Conservation (phyloP, 37 sponge, comb jelly and placozoan genomes). For the Petrosia ficiformis region DNA sequence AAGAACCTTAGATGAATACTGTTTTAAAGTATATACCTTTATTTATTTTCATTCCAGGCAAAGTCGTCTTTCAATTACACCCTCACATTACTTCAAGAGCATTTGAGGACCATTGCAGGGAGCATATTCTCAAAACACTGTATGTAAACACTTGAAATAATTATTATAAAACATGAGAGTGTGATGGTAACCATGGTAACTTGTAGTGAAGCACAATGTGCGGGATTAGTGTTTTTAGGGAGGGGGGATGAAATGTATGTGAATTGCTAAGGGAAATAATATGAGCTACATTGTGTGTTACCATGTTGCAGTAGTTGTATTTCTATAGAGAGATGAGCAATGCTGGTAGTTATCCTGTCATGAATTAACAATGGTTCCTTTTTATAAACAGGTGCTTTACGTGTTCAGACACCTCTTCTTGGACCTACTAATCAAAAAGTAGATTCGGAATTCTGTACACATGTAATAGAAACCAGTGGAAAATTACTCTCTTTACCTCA, state of each 20-base stretch:
- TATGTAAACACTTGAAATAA: too few species aligned
- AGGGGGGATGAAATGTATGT: too few species aligned
- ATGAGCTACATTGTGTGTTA: too few species aligned
- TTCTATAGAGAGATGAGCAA: too few species aligned
- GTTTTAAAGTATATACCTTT: not conserved
- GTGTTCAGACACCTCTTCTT: constrained; percentile 3
- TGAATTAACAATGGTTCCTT: not conserved
- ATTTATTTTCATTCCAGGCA: not conserved
- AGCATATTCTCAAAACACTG: constrained; percentile 63
- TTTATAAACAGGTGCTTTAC: not conserved
- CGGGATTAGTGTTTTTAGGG: too few species aligned
- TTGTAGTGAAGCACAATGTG: too few species aligned
- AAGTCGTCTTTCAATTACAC: constrained; percentile 29
- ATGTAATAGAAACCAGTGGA: constrained; percentile 71
- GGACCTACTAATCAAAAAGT: constrained; percentile 1
- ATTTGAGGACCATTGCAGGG: constrained; percentile 28
- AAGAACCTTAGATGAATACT: constrained; percentile 3
- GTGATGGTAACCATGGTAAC: too few species aligned
- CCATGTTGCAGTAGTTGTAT: too few species aligned
- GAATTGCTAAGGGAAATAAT: too few species aligned
- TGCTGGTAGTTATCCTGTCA: not conserved
- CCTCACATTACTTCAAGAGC: constrained; percentile 39
- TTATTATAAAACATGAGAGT: too few species aligned
- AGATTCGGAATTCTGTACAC: not conserved
- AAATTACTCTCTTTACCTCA: constrained; percentile 58